Conservation (phyloP, 1,140 invertebrate genomes). For the Caenorhabditis tropicalis region DNA sequence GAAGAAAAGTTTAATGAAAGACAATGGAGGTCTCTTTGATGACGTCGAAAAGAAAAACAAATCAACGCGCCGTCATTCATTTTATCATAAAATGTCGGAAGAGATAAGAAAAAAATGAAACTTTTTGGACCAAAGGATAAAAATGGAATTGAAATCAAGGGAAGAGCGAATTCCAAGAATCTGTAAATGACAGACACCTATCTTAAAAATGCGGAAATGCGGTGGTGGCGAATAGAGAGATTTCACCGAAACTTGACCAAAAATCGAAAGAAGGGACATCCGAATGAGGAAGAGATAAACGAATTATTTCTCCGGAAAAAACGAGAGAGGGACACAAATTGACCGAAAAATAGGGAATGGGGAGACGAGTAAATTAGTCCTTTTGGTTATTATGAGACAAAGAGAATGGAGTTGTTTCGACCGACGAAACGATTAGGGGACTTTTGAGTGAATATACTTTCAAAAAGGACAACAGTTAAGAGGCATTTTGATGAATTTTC, state of each 20-base stretch:
- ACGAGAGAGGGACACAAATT: not conserved
- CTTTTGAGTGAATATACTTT: too few species aligned
- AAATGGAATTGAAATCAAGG: not conserved
- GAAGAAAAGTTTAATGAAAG: slow-evolving; percentile 15
- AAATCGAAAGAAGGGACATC: not conserved
- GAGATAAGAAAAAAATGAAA: not conserved
- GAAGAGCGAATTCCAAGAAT: not conserved
- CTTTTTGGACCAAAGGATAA: too few species aligned
- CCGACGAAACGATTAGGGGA: too few species aligned
- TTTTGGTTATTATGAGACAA: not conserved
- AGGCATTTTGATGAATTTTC: too few species aligned
- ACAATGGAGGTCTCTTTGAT: not conserved
- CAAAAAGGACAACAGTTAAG: too few species aligned
- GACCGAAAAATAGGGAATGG: not conserved
- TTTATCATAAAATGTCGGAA: not conserved
- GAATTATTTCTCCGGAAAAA: not conserved
- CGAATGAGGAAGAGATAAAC: slow-evolving; percentile 9
- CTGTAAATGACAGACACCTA: not conserved
- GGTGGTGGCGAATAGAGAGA: not conserved
- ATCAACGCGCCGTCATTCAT: not conserved
- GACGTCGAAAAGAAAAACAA: not conserved
- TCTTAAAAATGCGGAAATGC: not conserved
- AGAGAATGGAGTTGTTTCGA: too few species aligned
- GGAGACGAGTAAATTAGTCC: not conserved
- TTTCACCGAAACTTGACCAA: not conserved